A percentile compares a stretch with the other conserved stretches of the same genome.
Evolutionary conservation across 2,888 invertebrate genomes (phyloP).

Genomic region (Philopedon plagiatum): DNA sequence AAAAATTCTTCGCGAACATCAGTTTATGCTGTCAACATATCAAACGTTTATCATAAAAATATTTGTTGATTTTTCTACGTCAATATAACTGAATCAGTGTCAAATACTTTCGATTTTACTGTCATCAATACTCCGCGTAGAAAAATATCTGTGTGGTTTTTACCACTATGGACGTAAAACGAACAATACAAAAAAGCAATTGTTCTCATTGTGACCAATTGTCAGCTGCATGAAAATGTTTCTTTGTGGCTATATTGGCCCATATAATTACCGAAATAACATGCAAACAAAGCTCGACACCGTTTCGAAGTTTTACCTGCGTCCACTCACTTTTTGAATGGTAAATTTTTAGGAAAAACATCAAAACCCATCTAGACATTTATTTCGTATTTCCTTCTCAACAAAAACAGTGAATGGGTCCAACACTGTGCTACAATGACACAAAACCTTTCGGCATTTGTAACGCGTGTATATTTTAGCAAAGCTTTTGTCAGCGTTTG

Average conservation of each 20-base stretch:
- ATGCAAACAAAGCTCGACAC: constrained; percentile 55
- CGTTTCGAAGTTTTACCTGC: constrained; percentile 57
- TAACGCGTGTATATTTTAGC: constrained; percentile 70
- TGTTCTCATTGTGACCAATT: constrained; percentile 46
- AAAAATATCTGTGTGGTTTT: constrained; percentile 20
- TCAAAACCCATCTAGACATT: constrained; percentile 63
- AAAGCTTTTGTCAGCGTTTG: constrained; percentile 46
- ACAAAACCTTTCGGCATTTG: constrained; percentile 69
- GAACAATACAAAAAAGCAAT: constrained; percentile 33
- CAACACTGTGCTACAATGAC: constrained; percentile 66
- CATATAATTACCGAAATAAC: constrained; percentile 60
- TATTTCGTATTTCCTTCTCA: constrained; percentile 67
- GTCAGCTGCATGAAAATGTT: constrained; percentile 50
- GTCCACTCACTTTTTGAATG: constrained; percentile 61
- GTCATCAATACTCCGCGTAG: neutral
- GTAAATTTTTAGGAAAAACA: constrained; percentile 64
- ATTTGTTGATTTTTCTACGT: no score
- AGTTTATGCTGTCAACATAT: no score
- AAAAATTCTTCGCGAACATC: no score
- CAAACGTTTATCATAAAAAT: neutral
- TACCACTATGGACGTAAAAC: constrained; percentile 23
- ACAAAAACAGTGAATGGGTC: constrained; percentile 67
- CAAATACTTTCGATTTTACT: neutral
- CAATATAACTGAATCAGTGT: neutral
- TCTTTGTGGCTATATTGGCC: constrained; percentile 56